Percentiles rank a stretch among this genome's conserved stretches.
phyloP scores from a whole-genome alignment of 2,888 invertebrate species.

The Nebria salina region DNA sequence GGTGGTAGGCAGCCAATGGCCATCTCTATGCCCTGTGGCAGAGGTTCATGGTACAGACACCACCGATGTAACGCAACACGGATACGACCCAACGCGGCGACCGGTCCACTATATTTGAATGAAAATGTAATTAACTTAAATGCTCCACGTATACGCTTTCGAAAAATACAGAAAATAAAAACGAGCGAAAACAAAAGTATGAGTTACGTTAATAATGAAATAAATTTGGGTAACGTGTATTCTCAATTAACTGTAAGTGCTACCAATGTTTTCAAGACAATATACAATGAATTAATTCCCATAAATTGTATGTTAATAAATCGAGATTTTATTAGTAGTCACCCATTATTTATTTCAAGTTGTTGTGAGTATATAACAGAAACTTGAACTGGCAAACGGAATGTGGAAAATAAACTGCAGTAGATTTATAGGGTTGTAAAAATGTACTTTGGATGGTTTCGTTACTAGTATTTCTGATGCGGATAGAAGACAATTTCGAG shows the following conservation, averaged over 20 bases:
- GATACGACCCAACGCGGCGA: not conserved
- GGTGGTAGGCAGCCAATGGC: not conserved
- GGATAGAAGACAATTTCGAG: slow-evolving; percentile 27
- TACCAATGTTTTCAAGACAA: not conserved
- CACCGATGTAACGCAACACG: not conserved
- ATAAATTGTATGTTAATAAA: slow-evolving; percentile 3
- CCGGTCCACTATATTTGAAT: slow-evolving; percentile 34
- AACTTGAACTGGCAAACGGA: slow-evolving; percentile 8
- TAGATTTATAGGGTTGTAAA: slow-evolving; percentile 47
- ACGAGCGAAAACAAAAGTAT: slow-evolving; percentile 22
- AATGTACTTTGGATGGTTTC: slow-evolving; percentile 36
- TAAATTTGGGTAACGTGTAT: not conserved
- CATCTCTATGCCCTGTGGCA: not conserved
- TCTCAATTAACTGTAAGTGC: not conserved
- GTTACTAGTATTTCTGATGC: slow-evolving; percentile 15
- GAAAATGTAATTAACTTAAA: slow-evolving; percentile 41
- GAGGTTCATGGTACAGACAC: not conserved
- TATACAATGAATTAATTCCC: not conserved
- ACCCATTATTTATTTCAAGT: not conserved
- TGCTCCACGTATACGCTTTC: slow-evolving; percentile 18
- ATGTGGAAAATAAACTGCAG: slow-evolving; percentile 38
- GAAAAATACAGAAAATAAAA: slow-evolving; percentile 4
- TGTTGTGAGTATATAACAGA: not conserved
- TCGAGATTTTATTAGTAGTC: not conserved
- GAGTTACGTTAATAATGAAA: not conserved